phyloP scores from a whole-genome alignment of 2,888 invertebrate species.

The Orthonevra nobilis region DNA sequence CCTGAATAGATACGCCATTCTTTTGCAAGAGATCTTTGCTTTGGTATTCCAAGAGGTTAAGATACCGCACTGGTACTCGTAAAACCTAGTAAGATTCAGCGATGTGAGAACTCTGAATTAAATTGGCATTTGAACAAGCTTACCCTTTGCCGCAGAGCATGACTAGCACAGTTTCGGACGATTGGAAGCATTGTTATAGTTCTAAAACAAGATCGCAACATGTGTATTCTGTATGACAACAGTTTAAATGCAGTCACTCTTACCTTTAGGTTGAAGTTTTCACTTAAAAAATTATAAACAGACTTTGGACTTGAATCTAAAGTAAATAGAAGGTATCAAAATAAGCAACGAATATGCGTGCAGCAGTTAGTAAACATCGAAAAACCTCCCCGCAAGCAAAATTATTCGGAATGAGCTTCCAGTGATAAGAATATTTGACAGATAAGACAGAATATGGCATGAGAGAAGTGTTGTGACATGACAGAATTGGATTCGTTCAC shows the following conservation, averaged over 20 bases:
- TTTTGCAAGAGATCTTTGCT: slow-evolving; percentile 95
- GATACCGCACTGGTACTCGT: slow-evolving; percentile 82
- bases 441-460: neutral
- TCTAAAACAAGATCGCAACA: slow-evolving; percentile 22
- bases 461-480: too few species aligned
- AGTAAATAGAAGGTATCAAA: neutral
- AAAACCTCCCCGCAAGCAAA: slow-evolving; percentile 2
- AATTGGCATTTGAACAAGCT: neutral
- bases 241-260: slow-evolving; percentile 5
- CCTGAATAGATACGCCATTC: slow-evolving; percentile 92
- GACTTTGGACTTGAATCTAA: slow-evolving; percentile 55
- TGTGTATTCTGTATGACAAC: neutral
- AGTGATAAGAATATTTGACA: slow-evolving; percentile 36
- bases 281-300: slow-evolving; percentile 35
- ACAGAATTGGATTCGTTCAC: too few species aligned
- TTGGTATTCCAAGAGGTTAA: slow-evolving; percentile 98
- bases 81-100: too few species aligned
- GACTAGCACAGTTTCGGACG: slow-evolving; percentile 45
- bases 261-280: slow-evolving; percentile 15
- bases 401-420: slow-evolving; percentile 21
- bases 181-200: slow-evolving; percentile 53
- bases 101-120: too few species aligned
- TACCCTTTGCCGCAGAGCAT: slow-evolving; percentile 40
- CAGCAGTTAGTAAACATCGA: slow-evolving; percentile 13
- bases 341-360: slow-evolving; percentile 12